Evolutionary conservation across 2,888 invertebrate genomes (phyloP).

Genomic region (Eupithecia subfuscata): DNA sequence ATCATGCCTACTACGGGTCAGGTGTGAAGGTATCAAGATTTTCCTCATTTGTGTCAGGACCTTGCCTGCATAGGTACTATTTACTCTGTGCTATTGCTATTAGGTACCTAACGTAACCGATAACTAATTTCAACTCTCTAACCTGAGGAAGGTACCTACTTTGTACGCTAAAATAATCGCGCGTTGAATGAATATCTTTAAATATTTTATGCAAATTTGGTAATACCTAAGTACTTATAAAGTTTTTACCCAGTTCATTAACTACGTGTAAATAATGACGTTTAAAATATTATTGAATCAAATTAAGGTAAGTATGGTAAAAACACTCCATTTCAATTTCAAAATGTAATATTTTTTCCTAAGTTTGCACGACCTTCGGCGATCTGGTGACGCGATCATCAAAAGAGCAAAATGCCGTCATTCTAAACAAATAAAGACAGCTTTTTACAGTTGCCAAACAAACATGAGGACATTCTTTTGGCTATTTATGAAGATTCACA

Average conservation of each 20-base stretch:
- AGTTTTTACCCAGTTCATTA: background rate
- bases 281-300: background rate
- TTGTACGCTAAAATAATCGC: background rate
- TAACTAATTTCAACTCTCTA: background rate
- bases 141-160: background rate
- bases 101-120: background rate
- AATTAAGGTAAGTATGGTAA: background rate
- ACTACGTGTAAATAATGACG: background rate
- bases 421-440: slow-evolving; percentile 54
- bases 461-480: background rate
- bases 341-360: slow-evolving; percentile 55
- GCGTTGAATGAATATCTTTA: background rate
- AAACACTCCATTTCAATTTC: background rate
- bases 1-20: background rate
- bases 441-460: slow-evolving; percentile 46
- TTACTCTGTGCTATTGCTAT: background rate
- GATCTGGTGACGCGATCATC: slow-evolving; percentile 61
- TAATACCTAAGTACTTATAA: background rate
- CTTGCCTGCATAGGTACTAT: background rate
- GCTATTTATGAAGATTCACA: background rate
- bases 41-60: background rate
- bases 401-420: slow-evolving; percentile 58
- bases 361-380: slow-evolving; percentile 70
- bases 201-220: background rate
- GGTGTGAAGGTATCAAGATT: background rate